Conservation (phyloP, 2,888 invertebrate species). For the Dione vanillae region DNA sequence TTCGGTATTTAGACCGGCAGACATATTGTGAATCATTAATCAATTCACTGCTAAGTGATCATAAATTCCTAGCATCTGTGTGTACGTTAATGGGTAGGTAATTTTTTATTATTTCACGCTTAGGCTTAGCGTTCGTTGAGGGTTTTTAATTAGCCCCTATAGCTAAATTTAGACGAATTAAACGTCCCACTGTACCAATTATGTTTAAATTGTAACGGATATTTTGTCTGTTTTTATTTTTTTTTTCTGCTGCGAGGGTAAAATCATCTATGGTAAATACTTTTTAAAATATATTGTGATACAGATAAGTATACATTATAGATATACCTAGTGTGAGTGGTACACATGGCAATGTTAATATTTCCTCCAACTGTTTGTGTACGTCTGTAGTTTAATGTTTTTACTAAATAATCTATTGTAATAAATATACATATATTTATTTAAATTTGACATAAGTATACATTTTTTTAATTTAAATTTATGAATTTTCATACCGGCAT, state of each 20-base stretch:
- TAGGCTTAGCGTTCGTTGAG: conserved; percentile 13
- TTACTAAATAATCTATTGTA: neutral
- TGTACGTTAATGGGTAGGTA: conserved; percentile 32
- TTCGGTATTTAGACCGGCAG: conserved; percentile 53
- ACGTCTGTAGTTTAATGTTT: conserved; percentile 1
- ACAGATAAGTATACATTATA: neutral
- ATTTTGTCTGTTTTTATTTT: conserved; percentile 1
- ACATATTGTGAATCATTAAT: conserved; percentile 60
- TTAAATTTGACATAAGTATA: neutral
- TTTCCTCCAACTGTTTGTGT: neutral
- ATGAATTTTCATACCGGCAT: no score
- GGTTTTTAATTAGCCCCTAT: conserved; percentile 24
- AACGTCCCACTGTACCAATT: neutral
- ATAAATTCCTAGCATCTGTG: conserved; percentile 49
- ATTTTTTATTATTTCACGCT: conserved; percentile 27
- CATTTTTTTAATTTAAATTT: no score
- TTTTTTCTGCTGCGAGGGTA: neutral
- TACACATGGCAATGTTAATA: conserved; percentile 7
- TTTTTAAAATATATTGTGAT: neutral
- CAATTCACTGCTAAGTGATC: conserved; percentile 55
- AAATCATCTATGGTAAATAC: neutral
- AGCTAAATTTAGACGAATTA: conserved; percentile 16
- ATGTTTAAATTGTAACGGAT: conserved; percentile 6
- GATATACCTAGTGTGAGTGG: neutral
- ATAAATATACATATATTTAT: neutral